These are phyloP conservation scores for Amiota minor DNA, from an alignment of 2,888 invertebrate species.

Conservation along the genomic window DNA sequence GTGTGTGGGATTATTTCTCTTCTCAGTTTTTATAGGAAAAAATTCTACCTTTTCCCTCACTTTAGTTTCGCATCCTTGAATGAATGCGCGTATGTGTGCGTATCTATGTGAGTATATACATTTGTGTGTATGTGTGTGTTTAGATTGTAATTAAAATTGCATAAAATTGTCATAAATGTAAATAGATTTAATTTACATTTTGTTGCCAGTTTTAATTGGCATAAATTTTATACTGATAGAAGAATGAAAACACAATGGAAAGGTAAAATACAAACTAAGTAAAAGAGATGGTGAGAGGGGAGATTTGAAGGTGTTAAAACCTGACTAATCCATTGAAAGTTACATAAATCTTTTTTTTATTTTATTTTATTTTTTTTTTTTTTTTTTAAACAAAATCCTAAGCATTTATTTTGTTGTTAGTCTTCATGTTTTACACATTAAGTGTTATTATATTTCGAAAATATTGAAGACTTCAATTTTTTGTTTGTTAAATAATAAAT, in stretches of 20 bases:
- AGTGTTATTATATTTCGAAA: conserved; percentile 30
- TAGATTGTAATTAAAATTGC: conserved; percentile 36
- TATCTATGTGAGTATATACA: conserved; percentile 31
- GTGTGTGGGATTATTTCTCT: not conserved
- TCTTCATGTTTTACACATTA: not conserved
- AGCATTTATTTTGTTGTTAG: too few relatives aligned
- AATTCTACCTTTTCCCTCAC: too few relatives aligned
- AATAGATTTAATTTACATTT: conserved; percentile 59
- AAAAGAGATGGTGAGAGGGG: not conserved
- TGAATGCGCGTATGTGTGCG: not conserved
- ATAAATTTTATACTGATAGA: conserved; percentile 18
- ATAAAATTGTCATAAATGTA: conserved; percentile 50
- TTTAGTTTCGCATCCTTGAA: too few relatives aligned
- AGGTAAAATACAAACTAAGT: not conserved
- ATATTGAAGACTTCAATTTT: conserved; percentile 47
- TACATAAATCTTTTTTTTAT: too few relatives aligned
- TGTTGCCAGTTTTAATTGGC: conserved; percentile 46
- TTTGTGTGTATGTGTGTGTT: conserved; percentile 38
- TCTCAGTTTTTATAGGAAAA: not conserved
- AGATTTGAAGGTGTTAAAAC: not conserved
- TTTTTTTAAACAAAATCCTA: too few relatives aligned
- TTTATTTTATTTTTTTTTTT: too few relatives aligned
- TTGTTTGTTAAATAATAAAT: conserved; percentile 37
- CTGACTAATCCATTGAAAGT: too few relatives aligned
- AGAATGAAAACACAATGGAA: not conserved